A percentile compares a stretch with the other conserved stretches of the same genome.
Conservation (phyloP, 2,113 vertebrate genomes). For the Cervus canadensis region DNA sequence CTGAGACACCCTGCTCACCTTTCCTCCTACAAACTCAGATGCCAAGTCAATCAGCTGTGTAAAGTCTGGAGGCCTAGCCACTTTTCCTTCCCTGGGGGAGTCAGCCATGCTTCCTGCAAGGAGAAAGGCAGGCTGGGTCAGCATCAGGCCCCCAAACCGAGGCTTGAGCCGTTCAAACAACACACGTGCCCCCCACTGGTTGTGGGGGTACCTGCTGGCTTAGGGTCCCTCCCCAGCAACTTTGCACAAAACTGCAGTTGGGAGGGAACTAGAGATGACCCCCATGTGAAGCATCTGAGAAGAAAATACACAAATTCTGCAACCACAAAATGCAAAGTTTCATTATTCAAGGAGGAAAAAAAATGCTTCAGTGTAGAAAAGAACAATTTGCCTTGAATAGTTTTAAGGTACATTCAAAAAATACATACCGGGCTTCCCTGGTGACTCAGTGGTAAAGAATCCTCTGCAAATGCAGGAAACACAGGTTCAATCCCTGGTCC, state of each 20-base stretch:
- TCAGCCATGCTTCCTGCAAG: neutral
- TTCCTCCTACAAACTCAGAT: conserved; percentile 59
- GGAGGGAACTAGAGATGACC: no score
- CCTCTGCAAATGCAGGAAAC: neutral
- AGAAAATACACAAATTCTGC: neutral
- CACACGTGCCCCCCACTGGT: fast-evolving
- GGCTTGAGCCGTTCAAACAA: fast-evolving
- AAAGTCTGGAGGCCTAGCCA: conserved; percentile 53
- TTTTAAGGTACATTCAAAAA: neutral
- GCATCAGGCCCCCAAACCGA: fast-evolving
- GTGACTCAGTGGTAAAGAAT: neutral
- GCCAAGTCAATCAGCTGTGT: conserved; percentile 62
- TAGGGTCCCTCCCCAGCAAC: neutral
- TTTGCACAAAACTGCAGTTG: fast-evolving
- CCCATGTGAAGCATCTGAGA: neutral
- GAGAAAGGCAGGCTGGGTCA: fast-evolving
- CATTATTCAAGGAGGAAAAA: neutral
- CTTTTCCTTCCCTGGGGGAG: conserved; percentile 26
- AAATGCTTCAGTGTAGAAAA: neutral
- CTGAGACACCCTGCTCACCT: conserved; percentile 17
- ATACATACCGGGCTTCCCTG: neutral
- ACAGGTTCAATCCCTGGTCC: neutral
- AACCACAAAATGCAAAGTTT: neutral
- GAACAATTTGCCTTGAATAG: neutral
- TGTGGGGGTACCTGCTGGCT: fast-evolving